Evolutionary conservation across 2,797 vertebrate species (phyloP), one percentile per base, ranked within the genome.

Genomic region (Odontamblyopus rebecca): DNA sequence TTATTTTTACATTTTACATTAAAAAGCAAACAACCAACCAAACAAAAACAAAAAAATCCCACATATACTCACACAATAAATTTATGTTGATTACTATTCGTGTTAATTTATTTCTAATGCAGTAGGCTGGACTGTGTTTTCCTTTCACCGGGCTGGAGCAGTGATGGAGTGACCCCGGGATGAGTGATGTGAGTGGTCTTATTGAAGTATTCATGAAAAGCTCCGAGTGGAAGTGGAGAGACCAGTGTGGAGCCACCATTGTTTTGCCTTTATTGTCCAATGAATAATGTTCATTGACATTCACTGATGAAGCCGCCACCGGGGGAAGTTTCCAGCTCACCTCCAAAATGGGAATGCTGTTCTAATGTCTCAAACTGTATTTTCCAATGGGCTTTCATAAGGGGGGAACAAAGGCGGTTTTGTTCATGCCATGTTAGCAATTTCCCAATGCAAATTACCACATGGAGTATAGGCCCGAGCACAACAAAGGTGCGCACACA

Each of bases 121-220:
- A 38, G 7, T 38, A 38, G 30, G 6, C 7, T 61, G 29, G 29
- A n/a, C 2, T 61, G 30, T 61, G 60, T 2, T 8, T 26, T 11
- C 1, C n/a, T 56, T 23, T 56, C 19, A n/a, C 50, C 76, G 70
- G 76, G 80, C 41, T 64, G 73, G 76, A 76, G 63, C 57, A 67
- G 41, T 57, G 62, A 73, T 61, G 27, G 56, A 65, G 26, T 38
- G 59, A 61, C n/a, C 61, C 30, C 60, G 68, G 65, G 61, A 71
- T 70, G 79, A 80, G 69, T 74, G 68, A 74, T 79, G 72, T 56
- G 68, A 73, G 60, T 48, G 44, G 44, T 67, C 69, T 83, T 72
- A 61, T 70, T 87, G 62, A 85, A 81, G 81, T 84, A 82, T 86
- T 84, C 70, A 85, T 86, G 82, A 86, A 72, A 68, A 69, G 74